A percentile compares a stretch with the other conserved stretches of the same genome.
These are phyloP conservation scores for pig (Sus scrofa) DNA, from an alignment of 2,113 vertebrate species.

Conservation along the genomic window T2T-Sscrofa CM000814.6:110911001-110911500, in stretches of 20 bases:
- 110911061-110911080: conserved; percentile 97
- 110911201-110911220: conserved; percentile 90
- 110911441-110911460: background rate
- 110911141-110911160: conserved; percentile 97
- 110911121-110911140: conserved; percentile 94
- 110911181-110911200: conserved; percentile 93
- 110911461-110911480: background rate
- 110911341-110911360: too few relatives aligned
- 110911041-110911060: conserved; percentile 93
- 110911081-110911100: conserved; percentile 94
- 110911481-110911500: background rate
- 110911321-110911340: too few relatives aligned
- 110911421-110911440: conserved; percentile 46
- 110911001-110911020: background rate
- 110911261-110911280: conserved; percentile 18
- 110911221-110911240: background rate
- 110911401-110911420: background rate
- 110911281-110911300: background rate
- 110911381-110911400: too few relatives aligned
- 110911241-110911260: background rate
- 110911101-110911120: conserved; percentile 95
- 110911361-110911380: too few relatives aligned
- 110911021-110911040: conserved; percentile 94
- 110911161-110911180: conserved; percentile 93
- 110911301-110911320: too few relatives aligned